Evolutionary conservation across 1,140 invertebrate species (phyloP), one percentile per base, ranked within the genome.

Genomic region (Chlorops oryzae): DNA sequence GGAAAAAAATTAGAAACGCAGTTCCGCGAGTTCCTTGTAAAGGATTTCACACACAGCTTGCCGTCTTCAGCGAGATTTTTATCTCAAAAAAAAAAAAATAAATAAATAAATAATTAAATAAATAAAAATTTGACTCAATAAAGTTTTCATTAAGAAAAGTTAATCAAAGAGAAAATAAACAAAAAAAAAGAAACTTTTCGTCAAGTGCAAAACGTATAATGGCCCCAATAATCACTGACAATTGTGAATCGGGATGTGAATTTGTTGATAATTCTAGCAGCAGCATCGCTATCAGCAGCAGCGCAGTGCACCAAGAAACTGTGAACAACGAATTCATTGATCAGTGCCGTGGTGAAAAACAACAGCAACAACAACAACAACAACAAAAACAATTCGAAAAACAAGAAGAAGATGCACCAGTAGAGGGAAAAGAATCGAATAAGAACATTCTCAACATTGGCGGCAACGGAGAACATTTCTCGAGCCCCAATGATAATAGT

Each of bases 171-270:
- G 37, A 6, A 21, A 37, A 38, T 21, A 38, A 2, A 24, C 28
- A 47, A 37, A n/a, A 22, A 47, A 66, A 46, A 51, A 55, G 38
- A 54, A 37, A 54, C 44, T 52, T 18, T 42, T 27, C 5, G 13
- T 27, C 12, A 27, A 52, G 17, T 39, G 47, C 13, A 40, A n/a
- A 59, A 53, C 65, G 56, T 70, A 70, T 70, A 69, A 70, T 70
- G 66, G 66, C 66, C 69, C 66, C 66, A 66, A 70, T 62, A 66
- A 70, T 49, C 61, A 63, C 55, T 66, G 61, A 69, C 65, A 65
- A 69, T 68, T 67, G 54, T 56, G 63, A 70, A 69, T 69, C 68
- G 61, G 65, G 60, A 69, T 69, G 66, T 69, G 65, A 63, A 62
- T 59, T 66, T 60, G 57, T 51, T 66, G 59, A 61, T 54, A 62